Evolutionary conservation across 2,888 invertebrate genomes (phyloP).

Genomic region (Drosophila hawaiiensis): DNA sequence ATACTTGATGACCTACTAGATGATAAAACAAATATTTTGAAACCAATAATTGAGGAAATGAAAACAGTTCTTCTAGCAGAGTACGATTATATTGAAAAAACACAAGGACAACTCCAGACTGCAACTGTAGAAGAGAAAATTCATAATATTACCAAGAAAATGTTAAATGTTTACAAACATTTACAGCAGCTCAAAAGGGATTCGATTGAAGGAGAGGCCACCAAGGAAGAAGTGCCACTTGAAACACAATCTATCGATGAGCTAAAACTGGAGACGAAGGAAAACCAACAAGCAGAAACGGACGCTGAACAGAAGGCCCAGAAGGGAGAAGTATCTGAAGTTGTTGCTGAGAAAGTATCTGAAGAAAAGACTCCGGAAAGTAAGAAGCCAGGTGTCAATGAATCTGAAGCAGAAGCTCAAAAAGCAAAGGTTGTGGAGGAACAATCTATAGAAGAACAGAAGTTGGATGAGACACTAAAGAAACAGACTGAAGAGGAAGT

Average conservation of each 20-base stretch:
- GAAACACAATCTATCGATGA: neutral
- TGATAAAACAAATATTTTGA: conserved; percentile 33
- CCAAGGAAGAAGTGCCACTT: neutral
- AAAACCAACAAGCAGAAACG: neutral
- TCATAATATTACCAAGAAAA: conserved; percentile 41
- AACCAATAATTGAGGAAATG: conserved; percentile 51
- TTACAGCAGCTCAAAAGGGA: conserved; percentile 31
- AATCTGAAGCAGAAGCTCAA: neutral
- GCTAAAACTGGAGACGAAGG: neutral
- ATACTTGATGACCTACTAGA: conserved; percentile 73
- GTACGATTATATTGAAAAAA: conserved; percentile 67
- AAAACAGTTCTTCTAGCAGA: conserved; percentile 54
- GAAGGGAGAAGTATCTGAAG: conserved; percentile 7
- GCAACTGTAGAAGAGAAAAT: conserved; percentile 49
- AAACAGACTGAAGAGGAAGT: neutral
- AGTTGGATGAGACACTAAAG: neutral
- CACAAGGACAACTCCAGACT: conserved; percentile 27
- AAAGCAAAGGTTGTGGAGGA: neutral
- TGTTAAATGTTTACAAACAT: conserved; percentile 51
- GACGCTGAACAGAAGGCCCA: conserved; percentile 2
- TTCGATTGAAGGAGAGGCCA: neutral
- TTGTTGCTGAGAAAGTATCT: conserved; percentile 2
- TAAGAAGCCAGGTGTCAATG: neutral
- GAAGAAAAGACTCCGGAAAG: neutral
- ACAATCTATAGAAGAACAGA: neutral